Conservation (phyloP, 2,888 invertebrate species). For the Synanthedon vespiformis region DNA sequence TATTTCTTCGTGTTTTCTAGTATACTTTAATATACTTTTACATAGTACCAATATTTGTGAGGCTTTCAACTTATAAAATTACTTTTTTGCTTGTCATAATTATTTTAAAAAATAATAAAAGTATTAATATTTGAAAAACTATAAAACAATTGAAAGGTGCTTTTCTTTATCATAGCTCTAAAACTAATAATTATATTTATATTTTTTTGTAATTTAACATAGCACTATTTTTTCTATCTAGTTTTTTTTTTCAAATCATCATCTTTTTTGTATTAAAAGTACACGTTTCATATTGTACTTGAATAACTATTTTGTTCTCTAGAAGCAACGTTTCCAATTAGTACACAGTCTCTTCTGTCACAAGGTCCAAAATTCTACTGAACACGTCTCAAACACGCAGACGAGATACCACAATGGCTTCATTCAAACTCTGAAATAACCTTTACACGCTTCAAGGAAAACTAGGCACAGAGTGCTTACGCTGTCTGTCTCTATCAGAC, state of each 20-base stretch:
- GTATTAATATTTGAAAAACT: too few species aligned
- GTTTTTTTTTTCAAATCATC: neutral
- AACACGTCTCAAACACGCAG: neutral
- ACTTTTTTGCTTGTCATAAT: too few species aligned
- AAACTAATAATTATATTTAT: too few species aligned
- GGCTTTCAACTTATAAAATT: too few species aligned
- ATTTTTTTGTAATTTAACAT: too few species aligned
- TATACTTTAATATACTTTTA: too few species aligned
- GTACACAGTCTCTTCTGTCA: neutral
- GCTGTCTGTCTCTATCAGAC: slow-evolving; percentile 36
- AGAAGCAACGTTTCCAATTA: neutral
- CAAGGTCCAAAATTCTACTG: neutral
- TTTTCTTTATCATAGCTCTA: too few species aligned
- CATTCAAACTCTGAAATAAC: slow-evolving; percentile 48
- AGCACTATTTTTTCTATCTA: neutral
- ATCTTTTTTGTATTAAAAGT: neutral
- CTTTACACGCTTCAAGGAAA: slow-evolving; percentile 34
- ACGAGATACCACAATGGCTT: slow-evolving; percentile 14
- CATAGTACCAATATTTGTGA: too few species aligned
- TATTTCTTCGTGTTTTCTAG: too few species aligned
- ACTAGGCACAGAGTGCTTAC: slow-evolving; percentile 26
- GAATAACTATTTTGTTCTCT: too few species aligned
- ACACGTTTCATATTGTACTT: neutral
- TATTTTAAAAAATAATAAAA: too few species aligned
- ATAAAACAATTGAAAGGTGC: too few species aligned